These are phyloP conservation scores for Erythrocebus patas DNA, from an alignment of 2,113 vertebrate genomes.

Conservation along the genomic window DNA sequence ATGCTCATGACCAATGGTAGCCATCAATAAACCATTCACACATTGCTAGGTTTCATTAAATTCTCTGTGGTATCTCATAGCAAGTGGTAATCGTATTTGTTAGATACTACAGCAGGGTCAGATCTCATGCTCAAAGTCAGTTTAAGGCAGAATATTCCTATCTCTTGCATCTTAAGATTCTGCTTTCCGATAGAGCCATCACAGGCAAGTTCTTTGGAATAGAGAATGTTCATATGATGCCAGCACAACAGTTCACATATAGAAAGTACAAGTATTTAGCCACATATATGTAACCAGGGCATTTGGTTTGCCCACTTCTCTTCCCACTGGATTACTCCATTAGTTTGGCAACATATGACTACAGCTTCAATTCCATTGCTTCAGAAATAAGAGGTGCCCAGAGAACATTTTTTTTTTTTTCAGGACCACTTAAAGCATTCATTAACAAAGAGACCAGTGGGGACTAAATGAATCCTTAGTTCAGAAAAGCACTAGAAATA, in stretches of 20 bases:
- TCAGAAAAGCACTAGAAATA: slow-evolving; percentile 45
- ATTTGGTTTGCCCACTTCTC: not conserved
- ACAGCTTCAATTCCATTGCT: slow-evolving; percentile 18
- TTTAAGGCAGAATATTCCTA: not conserved
- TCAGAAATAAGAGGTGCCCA: slow-evolving; percentile 39
- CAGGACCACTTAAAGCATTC: slow-evolving; percentile 4
- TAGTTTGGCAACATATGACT: not conserved
- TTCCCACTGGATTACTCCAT: not conserved
- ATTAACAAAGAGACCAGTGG: slow-evolving; percentile 65
- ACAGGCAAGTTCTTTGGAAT: not conserved
- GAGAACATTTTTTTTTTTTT: slow-evolving; percentile 48
- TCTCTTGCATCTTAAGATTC: not conserved
- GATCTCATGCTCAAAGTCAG: not conserved
- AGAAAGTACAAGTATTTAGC: not conserved
- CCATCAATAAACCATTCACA: slow-evolving; percentile 34
- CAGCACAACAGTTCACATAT: not conserved
- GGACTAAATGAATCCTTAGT: slow-evolving; percentile 50
- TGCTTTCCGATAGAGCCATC: not conserved
- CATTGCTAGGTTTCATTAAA: slow-evolving; percentile 38
- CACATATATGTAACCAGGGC: not conserved
- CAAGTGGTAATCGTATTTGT: not conserved
- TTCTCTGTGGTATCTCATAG: slow-evolving; percentile 38
- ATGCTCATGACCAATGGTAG: not conserved
- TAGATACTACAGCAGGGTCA: not conserved
- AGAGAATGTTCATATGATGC: not conserved